phyloP scores from a whole-genome alignment of 37 sponge, comb jelly and placozoan species.

The Chondrilla cf. caribensis region DNA sequence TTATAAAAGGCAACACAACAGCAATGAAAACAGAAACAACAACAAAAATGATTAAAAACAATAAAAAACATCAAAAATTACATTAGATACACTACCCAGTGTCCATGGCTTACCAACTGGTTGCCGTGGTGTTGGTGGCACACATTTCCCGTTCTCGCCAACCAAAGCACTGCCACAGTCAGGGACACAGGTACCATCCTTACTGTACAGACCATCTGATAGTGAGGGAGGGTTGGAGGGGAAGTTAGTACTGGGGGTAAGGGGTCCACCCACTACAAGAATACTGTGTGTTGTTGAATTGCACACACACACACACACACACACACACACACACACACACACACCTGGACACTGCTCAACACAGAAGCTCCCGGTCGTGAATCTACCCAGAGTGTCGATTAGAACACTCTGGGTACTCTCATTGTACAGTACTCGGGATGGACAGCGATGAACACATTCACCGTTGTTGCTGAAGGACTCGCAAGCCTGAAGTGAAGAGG shows the following conservation, averaged over 20 bases:
- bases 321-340: conserved; percentile 9
- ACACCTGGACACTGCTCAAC: conserved; percentile 54
- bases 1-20: too few species aligned
- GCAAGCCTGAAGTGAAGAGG: conserved; percentile 49
- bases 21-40: too few species aligned
- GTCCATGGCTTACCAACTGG: conserved; percentile 45
- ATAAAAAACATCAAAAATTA: too few species aligned
- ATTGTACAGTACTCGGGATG: conserved; percentile 42
- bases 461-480: conserved; percentile 50
- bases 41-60: too few species aligned
- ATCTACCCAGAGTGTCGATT: conserved; percentile 33
- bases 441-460: conserved; percentile 54
- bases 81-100: too few species aligned
- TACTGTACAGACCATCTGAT: conserved; percentile 32
- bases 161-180: conserved; percentile 31
- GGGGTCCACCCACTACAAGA: too few species aligned
- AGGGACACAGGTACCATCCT: conserved; percentile 31
- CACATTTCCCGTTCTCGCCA: conserved; percentile 20
- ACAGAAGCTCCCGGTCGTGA: conserved; percentile 38
- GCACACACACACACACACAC: background rate
- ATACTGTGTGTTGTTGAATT: too few species aligned
- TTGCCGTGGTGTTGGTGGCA: conserved; percentile 23
- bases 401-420: conserved; percentile 6
- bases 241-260: too few species aligned
- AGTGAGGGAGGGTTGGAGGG: background rate